Evolutionary conservation across 2,113 vertebrate species (phyloP).

Genomic region (Pseudorasbora parva): DNA sequence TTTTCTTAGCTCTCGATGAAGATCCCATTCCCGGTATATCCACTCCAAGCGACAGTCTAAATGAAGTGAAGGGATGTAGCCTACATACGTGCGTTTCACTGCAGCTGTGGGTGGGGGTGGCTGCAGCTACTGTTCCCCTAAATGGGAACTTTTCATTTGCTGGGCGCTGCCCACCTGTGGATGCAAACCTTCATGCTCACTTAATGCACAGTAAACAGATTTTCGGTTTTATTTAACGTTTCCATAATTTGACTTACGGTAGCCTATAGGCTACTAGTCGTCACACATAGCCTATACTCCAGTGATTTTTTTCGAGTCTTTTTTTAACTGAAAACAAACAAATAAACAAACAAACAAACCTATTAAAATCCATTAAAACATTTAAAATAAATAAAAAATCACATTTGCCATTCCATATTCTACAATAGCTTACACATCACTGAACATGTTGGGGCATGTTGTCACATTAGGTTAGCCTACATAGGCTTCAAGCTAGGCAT

Average conservation of each 20-base stretch:
- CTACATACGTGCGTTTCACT: background rate
- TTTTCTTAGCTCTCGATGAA: conserved; percentile 77
- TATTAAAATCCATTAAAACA: too few relatives aligned
- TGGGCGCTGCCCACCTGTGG: background rate
- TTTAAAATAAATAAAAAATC: too few relatives aligned
- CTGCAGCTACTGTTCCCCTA: conserved; percentile 4
- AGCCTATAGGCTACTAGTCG: too few relatives aligned
- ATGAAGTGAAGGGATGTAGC: conserved; percentile 45
- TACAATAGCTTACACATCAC: too few relatives aligned
- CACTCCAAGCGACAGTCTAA: conserved; percentile 60
- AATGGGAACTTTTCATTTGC: conserved; percentile 10
- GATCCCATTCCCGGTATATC: conserved; percentile 81
- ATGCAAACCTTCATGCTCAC: background rate
- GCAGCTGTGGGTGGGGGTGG: conserved; percentile 25
- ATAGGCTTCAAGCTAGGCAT: too few relatives aligned
- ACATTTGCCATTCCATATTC: too few relatives aligned
- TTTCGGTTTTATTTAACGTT: background rate
- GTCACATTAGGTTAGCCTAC: background rate
- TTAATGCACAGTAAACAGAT: background rate
- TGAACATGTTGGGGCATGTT: background rate
- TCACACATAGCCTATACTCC: background rate
- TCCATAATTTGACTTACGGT: background rate
- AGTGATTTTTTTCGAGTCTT: background rate
- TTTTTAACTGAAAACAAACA: too few relatives aligned
- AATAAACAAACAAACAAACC: too few relatives aligned